Evolutionary conservation across 2,888 invertebrate genomes (phyloP).

Genomic region (Ennomos erosarius): DNA sequence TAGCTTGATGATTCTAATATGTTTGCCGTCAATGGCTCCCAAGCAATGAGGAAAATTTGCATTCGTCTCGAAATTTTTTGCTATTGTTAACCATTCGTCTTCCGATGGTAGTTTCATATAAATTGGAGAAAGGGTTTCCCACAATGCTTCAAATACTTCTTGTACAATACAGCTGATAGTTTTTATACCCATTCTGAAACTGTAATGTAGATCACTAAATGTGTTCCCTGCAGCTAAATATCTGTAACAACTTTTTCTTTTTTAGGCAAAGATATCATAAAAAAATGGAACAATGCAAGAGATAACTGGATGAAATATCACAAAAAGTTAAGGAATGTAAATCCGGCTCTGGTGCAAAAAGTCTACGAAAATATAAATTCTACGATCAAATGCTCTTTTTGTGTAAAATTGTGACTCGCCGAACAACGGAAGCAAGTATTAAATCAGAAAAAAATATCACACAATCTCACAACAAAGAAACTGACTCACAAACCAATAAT

Average conservation of each 20-base stretch:
- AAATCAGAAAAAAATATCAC: conserved; percentile 39
- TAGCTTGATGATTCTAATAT: conserved; percentile 38
- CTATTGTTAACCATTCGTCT: conserved; percentile 43
- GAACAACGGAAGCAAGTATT: conserved; percentile 42
- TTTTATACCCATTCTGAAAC: conserved; percentile 40
- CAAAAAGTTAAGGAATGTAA: conserved; percentile 44
- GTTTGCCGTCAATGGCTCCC: conserved; percentile 47
- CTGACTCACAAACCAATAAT: conserved; percentile 44
- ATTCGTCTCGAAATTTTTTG: conserved; percentile 38
- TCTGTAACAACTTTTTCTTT: conserved; percentile 29
- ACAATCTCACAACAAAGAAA: conserved; percentile 42
- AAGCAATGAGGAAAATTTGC: conserved; percentile 49
- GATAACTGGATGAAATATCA: conserved; percentile 47
- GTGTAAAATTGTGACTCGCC: conserved; percentile 36
- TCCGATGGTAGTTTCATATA: conserved; percentile 38
- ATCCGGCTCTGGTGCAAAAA: conserved; percentile 42
- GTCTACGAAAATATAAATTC: conserved; percentile 40
- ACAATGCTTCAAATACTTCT: conserved; percentile 39
- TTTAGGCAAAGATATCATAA: conserved; percentile 32
- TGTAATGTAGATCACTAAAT: conserved; percentile 42
- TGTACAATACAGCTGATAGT: conserved; percentile 38
- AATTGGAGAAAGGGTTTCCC: conserved; percentile 32
- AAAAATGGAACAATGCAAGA: conserved; percentile 39
- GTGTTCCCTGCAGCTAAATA: conserved; percentile 33
- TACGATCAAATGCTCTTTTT: conserved; percentile 40